phyloP scores from a whole-genome alignment of 2,888 invertebrate genomes.

The Heliconius sara region DNA sequence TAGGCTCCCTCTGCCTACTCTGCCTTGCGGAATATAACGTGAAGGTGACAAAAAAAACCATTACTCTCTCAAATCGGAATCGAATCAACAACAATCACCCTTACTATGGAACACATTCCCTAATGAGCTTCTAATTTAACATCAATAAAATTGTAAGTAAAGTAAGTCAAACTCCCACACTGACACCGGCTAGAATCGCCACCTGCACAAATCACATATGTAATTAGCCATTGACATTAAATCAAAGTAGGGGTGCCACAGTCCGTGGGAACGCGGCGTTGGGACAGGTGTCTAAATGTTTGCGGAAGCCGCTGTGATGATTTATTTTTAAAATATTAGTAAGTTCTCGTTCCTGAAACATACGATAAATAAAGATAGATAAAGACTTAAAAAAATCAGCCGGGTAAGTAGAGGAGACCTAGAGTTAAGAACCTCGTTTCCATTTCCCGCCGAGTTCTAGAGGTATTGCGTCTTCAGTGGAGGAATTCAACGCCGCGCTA shows the following conservation, averaged over 20 bases:
- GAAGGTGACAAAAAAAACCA: no score
- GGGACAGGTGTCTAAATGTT: conserved; percentile 77
- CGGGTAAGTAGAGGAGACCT: neutral
- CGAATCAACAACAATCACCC: neutral
- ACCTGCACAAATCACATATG: conserved; percentile 36
- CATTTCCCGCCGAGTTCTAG: no score
- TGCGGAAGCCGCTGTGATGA: conserved; percentile 2
- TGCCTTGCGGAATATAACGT: no score
- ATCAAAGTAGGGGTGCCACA: conserved; percentile 32
- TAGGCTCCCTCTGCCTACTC: no score
- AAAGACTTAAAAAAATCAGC: neutral
- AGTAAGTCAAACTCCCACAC: no score
- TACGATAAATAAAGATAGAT: neutral
- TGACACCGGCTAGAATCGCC: neutral
- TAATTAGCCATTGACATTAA: conserved; percentile 39
- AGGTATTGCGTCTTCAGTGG: no score
- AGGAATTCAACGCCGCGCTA: no score
- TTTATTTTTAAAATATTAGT: conserved; percentile 6
- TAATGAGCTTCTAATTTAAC: neutral
- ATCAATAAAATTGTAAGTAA: neutral
- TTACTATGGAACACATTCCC: neutral
- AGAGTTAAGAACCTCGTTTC: no score
- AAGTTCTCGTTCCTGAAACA: neutral
- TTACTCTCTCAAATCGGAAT: neutral
- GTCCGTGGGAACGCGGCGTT: conserved; percentile 66